A percentile compares a stretch with the other conserved stretches of the same genome.
These are phyloP conservation scores for Papilio polyxenes DNA, from an alignment of 1,140 invertebrate genomes.

Conservation along the genomic window DNA sequence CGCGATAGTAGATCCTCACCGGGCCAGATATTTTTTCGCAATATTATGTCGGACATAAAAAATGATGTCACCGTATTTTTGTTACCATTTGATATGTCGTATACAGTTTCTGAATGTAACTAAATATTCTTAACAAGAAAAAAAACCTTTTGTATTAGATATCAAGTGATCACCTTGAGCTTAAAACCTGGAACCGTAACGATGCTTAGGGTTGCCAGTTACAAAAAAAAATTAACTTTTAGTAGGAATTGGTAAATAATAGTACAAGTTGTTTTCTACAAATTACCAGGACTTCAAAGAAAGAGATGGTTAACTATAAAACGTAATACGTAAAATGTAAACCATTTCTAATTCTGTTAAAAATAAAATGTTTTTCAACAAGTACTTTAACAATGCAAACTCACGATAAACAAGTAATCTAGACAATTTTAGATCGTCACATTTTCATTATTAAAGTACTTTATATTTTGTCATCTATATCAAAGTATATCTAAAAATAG, in stretches of 20 bases:
- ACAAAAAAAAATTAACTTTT: background rate
- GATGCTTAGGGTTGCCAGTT: conserved; percentile 12
- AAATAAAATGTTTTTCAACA: too few relatives aligned
- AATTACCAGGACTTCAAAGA: background rate
- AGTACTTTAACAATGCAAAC: too few relatives aligned
- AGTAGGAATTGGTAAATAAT: background rate
- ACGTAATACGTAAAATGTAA: too few relatives aligned
- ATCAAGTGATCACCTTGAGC: background rate
- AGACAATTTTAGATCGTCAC: too few relatives aligned
- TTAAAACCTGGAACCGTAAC: conserved; percentile 16
- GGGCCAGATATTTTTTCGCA: too few relatives aligned
- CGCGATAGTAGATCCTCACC: too few relatives aligned
- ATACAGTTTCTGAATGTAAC: background rate
- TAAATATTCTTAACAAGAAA: background rate
- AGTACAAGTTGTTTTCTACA: background rate
- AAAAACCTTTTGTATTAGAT: background rate
- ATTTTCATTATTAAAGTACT: too few relatives aligned
- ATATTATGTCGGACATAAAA: too few relatives aligned
- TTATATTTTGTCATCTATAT: too few relatives aligned
- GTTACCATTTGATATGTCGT: background rate
- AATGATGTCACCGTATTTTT: too few relatives aligned
- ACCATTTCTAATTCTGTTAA: too few relatives aligned
- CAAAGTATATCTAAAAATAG: background rate
- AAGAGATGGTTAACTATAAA: background rate
- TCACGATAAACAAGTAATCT: too few relatives aligned